Percentiles rank a stretch among this genome's conserved stretches.
Conservation (phyloP, 2,113 vertebrate species). For the Pheucticus melanocephalus region DNA sequence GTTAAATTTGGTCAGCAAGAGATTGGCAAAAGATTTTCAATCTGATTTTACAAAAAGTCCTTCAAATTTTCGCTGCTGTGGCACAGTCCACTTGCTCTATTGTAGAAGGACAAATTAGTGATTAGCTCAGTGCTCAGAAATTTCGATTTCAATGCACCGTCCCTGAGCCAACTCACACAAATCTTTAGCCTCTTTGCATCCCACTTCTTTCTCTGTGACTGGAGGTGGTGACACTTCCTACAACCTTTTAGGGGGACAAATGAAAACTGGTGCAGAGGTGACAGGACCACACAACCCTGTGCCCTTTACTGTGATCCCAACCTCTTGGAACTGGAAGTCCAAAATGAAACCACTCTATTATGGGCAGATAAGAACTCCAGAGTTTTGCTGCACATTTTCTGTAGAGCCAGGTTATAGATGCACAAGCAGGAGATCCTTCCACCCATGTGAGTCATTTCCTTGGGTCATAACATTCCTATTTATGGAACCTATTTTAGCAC, state of each 20-base stretch:
- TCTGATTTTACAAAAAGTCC: neutral
- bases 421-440: neutral
- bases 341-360: neutral
- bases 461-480: conserved; percentile 3
- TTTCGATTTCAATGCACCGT: rapidly evolving
- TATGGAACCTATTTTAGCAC: neutral
- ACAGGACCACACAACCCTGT: neutral
- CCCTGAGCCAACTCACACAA: neutral
- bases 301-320: neutral
- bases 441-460: neutral
- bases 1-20: neutral
- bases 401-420: neutral
- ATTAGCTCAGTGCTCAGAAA: neutral
- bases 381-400: neutral
- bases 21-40: neutral
- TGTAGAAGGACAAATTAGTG: neutral
- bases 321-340: neutral
- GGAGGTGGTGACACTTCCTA: neutral
- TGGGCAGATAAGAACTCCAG: neutral
- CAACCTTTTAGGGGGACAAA: neutral
- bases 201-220: neutral
- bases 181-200: neutral
- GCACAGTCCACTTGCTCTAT: rapidly evolving
- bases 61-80: neutral
- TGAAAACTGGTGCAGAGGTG: neutral